Evolutionary conservation across 1,140 invertebrate genomes (phyloP), one percentile per base, ranked within the genome.

Genomic region (Pseudomyrmex flavicornis): DNA sequence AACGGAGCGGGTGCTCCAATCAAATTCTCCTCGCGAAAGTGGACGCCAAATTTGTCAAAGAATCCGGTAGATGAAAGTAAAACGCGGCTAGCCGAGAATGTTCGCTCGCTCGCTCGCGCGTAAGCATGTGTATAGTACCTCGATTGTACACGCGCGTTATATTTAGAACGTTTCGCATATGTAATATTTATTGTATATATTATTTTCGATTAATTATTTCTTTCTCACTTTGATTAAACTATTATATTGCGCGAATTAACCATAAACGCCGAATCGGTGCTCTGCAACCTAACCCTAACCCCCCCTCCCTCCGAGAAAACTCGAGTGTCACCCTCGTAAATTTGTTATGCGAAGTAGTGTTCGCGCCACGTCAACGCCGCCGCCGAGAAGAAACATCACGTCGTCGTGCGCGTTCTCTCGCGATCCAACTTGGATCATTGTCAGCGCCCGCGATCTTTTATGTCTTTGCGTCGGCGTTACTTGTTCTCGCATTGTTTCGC

Each of bases 61-160:
- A 77, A 66, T 54, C 13, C 35, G 35, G 26, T 68, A 77, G 74
- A 77, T 77, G 26, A 77, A 77, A 77, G 74, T 62, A 66, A 77
- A 35, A 68, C 48, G 74, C 26, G 62, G 48, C 26, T n/a, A 63
- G 52, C 69, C 46, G 61, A 75, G 35, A 12, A 74, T n/a, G 44
- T 15, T 8, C 20, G 35, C 5, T 35, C 26, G 35, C 5, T 35
- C 26, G 26, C 44, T 63, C 46, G 48, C 10, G 15, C 9, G 12
- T 50, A 13, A 3, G 1, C 13, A 4, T n/a, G n/a, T n/a, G n/a
- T n/a, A n/a, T 4, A 76, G 58, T 59, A 58, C 26, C 15, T 17
- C n/a, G 35, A 12, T 52, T 12, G 17, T 26, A 63, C 54, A 50
- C 22, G 20, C 46, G 13, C 35, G 35, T 35, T 61, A 20, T 46